Evolutionary conservation across 2,113 vertebrate species (phyloP).

Genomic region (Oreamnos americanus): DNA sequence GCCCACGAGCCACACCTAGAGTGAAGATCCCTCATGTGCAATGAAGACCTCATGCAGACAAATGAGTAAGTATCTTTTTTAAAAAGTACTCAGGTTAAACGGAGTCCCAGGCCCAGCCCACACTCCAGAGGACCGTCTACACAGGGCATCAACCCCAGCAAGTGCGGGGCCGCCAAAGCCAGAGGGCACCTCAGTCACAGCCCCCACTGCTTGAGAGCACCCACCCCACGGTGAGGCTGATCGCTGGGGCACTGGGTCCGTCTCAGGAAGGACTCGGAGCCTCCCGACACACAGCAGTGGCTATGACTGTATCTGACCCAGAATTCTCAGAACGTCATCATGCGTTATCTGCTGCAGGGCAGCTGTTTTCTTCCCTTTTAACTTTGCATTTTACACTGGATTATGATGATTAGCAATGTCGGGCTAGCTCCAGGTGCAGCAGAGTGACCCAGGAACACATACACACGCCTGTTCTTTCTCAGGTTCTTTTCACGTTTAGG

Average conservation of each 20-base stretch:
- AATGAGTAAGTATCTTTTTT: not conserved
- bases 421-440: not conserved
- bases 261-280: not conserved
- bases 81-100: not conserved
- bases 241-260: not conserved
- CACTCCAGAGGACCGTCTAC: not conserved
- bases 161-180: not conserved
- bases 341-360: not conserved
- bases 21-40: not conserved
- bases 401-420: fast-evolving
- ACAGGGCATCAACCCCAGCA: not conserved
- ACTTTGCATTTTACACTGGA: not conserved
- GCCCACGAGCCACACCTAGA: not conserved
- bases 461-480: fast-evolving
- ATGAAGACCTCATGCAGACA: not conserved
- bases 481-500: not conserved
- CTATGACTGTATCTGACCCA: not conserved
- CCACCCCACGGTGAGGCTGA: not conserved
- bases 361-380: not conserved
- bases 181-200: not conserved
- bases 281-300: not conserved
- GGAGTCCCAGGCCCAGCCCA: not conserved
- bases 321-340: not conserved
- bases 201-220: not conserved
- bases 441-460: not conserved